Conservation (phyloP, 1,140 invertebrate species). For the Zaprionus davidi region DNA sequence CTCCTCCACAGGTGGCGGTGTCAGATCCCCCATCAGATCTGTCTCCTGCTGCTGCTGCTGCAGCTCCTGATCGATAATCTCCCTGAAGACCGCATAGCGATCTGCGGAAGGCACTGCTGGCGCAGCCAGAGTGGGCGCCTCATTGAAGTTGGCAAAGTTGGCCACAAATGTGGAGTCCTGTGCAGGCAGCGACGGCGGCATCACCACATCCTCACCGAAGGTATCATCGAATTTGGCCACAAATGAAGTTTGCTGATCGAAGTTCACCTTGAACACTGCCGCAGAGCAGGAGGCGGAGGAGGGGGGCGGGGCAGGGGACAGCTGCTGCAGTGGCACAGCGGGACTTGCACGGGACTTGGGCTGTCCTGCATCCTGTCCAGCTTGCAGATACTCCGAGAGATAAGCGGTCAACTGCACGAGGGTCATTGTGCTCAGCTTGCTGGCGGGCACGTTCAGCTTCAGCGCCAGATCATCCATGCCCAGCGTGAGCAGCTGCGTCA, state of each 20-base stretch:
- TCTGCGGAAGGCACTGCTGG: constrained; percentile 86
- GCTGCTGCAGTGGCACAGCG: constrained; percentile 2
- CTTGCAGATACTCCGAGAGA: constrained; percentile 87
- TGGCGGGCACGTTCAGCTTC: constrained; percentile 90
- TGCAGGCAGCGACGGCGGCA: neutral
- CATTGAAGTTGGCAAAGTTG: constrained; percentile 87
- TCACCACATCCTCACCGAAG: constrained; percentile 82
- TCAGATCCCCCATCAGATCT: constrained; percentile 74
- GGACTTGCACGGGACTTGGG: constrained; percentile 27
- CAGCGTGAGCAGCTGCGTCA: constrained; percentile 92
- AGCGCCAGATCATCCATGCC: constrained; percentile 91
- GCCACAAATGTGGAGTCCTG: constrained; percentile 85
- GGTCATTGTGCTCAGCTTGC: constrained; percentile 92
- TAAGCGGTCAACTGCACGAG: constrained; percentile 92
- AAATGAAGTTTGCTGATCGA: constrained; percentile 85
- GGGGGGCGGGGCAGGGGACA: neutral
- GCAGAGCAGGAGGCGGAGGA: constrained; percentile 29
- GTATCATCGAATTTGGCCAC: constrained; percentile 87
- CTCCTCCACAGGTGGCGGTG: constrained; percentile 54
- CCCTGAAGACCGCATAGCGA: constrained; percentile 93
- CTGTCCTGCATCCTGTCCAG: constrained; percentile 76
- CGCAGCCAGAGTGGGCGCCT: constrained; percentile 71
- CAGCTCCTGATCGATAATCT: constrained; percentile 90
- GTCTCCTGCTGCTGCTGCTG: constrained; percentile 85
- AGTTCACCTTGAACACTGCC: constrained; percentile 86